Evolutionary conservation across 37 sponge, comb jelly and placozoan species (phyloP), one percentile per base, ranked within the genome.

Genomic region (Agelas oroides): DNA sequence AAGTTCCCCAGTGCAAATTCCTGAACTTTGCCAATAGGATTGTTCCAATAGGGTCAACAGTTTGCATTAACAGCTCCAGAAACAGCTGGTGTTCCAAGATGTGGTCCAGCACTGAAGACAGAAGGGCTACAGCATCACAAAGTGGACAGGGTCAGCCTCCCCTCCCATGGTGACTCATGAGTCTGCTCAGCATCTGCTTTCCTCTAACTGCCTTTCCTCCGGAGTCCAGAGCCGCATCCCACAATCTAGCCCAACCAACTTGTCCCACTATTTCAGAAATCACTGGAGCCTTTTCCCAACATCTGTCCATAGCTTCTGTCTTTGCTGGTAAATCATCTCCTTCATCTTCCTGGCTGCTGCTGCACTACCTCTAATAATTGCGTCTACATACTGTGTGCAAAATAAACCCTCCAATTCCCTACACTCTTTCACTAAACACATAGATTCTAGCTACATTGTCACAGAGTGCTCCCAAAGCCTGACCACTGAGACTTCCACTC

Each of bases 351-450:
- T 56, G 58, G 18, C 58, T 56, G 58, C 15, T 19, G 17, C 15
- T 15, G 58, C 58, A 56, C 58, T n/a, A 21, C n/a, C n/a, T 12
- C 65, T 64, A 13, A 64, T 12, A 11, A 64, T 30, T 12, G 21
- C n/a, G 25, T 64, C 65, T 23, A 30, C 25, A 18, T 28, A 64
- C 23, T 18, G 21, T 12, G 65, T 64, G 8, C 65, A 12, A 30
- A 64, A 64, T 12, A 11, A 64, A 11, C 8, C 65, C n/a, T 64
- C 65, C n/a, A 18, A 30, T 11, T 64, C 65, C 12, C 65, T 11
- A 64, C 65, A 64, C 65, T 64, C 65, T 64, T 30, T 64, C n/a
- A 64, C 65, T 11, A 64, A 28, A 64, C 65, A 64, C n/a, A 64
- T 24, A 21, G 65, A 64, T 28, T 64, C 65, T n/a, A n/a, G n/a